Evolutionary conservation across 2,113 vertebrate species (phyloP).

Genomic region (Monopterus albus): DNA sequence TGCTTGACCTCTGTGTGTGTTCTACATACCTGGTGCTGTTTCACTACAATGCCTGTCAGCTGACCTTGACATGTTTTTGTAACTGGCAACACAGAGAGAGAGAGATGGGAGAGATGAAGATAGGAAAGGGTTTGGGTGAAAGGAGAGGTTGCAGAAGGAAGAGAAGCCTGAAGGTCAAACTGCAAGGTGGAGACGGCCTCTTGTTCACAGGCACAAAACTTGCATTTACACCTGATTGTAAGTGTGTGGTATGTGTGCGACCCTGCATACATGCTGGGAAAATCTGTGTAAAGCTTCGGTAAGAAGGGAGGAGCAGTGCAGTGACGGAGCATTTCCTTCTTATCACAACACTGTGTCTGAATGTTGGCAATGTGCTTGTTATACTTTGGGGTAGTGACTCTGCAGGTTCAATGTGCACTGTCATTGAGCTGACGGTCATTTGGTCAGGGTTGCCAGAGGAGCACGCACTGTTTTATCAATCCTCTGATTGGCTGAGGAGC

Average conservation of each 20-base stretch:
- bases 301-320: slow-evolving; percentile 11
- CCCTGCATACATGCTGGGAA: not conserved
- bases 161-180: slow-evolving; percentile 56
- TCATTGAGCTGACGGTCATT: slow-evolving; percentile 42
- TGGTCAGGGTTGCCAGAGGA: slow-evolving; percentile 14
- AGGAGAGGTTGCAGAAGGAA: slow-evolving; percentile 19
- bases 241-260: not conserved
- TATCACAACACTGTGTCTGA: slow-evolving; percentile 21
- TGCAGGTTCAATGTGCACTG: slow-evolving; percentile 32
- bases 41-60: slow-evolving; percentile 41
- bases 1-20: slow-evolving; percentile 54
- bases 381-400: slow-evolving; percentile 35
- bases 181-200: slow-evolving; percentile 2
- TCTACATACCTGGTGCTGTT: slow-evolving; percentile 61
- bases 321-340: slow-evolving; percentile 37
- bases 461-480: not conserved
- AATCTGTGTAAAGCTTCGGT: not conserved
- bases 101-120: not conserved
- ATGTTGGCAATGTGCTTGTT: not conserved
- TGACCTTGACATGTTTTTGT: slow-evolving; percentile 64
- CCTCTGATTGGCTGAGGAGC: slow-evolving; percentile 46
- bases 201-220: slow-evolving; percentile 7
- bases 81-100: slow-evolving; percentile 3
- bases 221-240: not conserved
- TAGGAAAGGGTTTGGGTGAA: slow-evolving; percentile 40